These are phyloP conservation scores for Sinosuthora webbiana DNA, from an alignment of 2,113 vertebrate genomes.

Conservation along the genomic window DNA sequence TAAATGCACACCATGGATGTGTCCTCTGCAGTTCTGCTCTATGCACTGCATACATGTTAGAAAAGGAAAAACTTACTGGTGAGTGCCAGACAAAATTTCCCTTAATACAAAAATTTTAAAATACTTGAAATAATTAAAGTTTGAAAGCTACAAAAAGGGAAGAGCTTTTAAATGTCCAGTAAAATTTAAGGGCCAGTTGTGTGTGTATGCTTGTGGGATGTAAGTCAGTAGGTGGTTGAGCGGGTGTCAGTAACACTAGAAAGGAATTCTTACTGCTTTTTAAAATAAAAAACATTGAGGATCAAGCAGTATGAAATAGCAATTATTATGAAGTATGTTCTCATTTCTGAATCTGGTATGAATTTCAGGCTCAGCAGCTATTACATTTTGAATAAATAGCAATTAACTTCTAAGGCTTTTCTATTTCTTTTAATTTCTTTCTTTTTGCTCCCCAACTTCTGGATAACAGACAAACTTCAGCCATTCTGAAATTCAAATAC, in stretches of 20 bases:
- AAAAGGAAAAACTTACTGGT: background rate
- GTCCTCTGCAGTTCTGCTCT: background rate
- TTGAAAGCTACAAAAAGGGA: background rate
- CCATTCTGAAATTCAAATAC: constrained; percentile 32
- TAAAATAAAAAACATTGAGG: constrained; percentile 41
- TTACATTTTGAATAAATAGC: constrained; percentile 64
- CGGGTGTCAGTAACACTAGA: constrained; percentile 17
- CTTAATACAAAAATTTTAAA: background rate
- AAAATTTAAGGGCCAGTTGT: constrained; percentile 1
- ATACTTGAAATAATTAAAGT: background rate
- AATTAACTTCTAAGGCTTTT: constrained; percentile 61
- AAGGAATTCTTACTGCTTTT: constrained; percentile 36
- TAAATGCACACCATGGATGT: background rate
- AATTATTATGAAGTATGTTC: constrained; percentile 29
- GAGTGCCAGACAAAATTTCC: background rate
- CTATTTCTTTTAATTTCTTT: background rate
- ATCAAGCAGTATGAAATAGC: constrained; percentile 48
- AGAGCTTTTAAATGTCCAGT: constrained; percentile 6
- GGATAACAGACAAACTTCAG: constrained; percentile 27
- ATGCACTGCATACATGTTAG: background rate
- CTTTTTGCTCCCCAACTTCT: background rate
- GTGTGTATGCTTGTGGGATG: background rate
- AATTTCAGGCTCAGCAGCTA: constrained; percentile 44
- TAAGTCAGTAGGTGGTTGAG: constrained; percentile 2
- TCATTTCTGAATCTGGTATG: constrained; percentile 50